Evolutionary conservation across 2,797 vertebrate genomes (phyloP).

Genomic region (Diceros bicornis): DNA sequence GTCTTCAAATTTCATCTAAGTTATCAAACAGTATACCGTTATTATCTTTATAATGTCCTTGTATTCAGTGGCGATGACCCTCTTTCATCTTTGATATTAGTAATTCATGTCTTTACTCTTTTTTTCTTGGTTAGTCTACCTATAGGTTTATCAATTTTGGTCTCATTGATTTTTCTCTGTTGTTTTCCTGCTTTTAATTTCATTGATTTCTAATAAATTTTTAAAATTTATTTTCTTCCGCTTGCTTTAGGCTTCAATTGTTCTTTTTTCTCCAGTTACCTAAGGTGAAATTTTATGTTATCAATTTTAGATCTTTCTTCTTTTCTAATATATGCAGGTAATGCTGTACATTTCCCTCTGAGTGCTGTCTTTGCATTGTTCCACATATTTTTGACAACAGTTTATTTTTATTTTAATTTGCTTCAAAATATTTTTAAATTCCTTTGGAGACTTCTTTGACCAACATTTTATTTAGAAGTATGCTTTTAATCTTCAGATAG

Average conservation of each 20-base stretch:
- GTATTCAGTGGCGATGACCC: neutral
- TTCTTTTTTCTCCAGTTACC: neutral
- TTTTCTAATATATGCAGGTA: neutral
- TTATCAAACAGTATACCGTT: neutral
- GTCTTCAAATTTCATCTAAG: neutral
- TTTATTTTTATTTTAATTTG: neutral
- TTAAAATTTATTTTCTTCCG: neutral
- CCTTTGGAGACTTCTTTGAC: neutral
- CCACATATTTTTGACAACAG: neutral
- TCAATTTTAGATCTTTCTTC: neutral
- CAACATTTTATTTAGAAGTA: neutral
- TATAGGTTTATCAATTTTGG: neutral
- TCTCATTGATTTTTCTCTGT: neutral
- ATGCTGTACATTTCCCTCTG: neutral
- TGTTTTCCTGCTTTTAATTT: neutral
- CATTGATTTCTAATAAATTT: neutral
- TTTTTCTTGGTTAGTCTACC: neutral
- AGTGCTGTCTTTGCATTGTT: neutral
- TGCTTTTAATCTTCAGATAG: neutral
- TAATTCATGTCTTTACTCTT: neutral
- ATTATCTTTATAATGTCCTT: neutral
- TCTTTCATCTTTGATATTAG: neutral
- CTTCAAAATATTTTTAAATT: neutral
- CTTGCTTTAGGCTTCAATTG: neutral
- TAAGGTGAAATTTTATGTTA: no score